These are phyloP conservation scores for Enteromius unitaeniatus DNA, from an alignment of 2,797 vertebrate genomes.

Conservation along the genomic window DNA sequence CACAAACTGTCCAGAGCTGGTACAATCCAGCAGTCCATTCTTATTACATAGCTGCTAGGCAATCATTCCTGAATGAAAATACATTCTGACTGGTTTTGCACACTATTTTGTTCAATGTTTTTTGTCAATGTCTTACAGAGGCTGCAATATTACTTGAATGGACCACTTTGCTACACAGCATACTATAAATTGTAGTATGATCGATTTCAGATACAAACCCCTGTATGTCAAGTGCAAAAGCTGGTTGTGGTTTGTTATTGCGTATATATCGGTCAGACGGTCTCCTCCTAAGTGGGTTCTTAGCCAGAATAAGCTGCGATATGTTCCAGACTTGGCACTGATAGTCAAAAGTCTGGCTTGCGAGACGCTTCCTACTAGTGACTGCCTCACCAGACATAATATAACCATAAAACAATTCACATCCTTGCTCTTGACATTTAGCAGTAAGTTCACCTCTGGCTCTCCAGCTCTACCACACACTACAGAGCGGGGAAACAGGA, in stretches of 20 bases:
- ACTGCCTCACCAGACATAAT: neutral
- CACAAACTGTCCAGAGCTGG: neutral
- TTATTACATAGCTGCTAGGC: neutral
- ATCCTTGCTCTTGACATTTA: constrained; percentile 58
- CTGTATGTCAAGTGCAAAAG: neutral
- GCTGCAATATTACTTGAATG: neutral
- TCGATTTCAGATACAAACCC: constrained; percentile 3
- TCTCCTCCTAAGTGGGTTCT: neutral
- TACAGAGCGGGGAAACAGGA: constrained; percentile 59
- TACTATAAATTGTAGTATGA: constrained; percentile 4
- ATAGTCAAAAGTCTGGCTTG: constrained; percentile 4
- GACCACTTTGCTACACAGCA: constrained; percentile 25
- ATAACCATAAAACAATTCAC: constrained; percentile 25
- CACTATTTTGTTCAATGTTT: neutral
- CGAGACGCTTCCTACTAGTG: neutral
- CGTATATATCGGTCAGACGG: neutral
- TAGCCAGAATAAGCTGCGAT: neutral
- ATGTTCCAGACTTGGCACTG: neutral
- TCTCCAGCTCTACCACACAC: constrained; percentile 70
- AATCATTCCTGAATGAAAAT: neutral
- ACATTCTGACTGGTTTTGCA: neutral
- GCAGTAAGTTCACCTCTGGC: constrained; percentile 68
- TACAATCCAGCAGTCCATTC: neutral
- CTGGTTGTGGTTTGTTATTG: constrained; percentile 1
- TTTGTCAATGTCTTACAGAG: neutral